Base-by-base conservation (phyloP, 2,888 invertebrate species). In the Dynastes grantii region DNA sequence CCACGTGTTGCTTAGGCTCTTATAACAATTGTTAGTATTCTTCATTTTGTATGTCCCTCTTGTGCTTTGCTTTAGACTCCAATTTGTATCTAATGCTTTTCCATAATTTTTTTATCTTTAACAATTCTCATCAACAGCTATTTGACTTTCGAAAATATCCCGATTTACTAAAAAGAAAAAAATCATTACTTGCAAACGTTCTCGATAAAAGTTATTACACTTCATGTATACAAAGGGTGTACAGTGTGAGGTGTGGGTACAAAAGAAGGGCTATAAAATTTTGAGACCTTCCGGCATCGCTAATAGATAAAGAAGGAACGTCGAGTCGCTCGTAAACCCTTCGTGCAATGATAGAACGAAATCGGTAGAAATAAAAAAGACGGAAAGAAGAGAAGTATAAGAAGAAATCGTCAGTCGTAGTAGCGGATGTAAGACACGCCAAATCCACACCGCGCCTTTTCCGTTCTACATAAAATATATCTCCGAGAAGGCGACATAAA, bases 401-500 rank as follows among this genome's bases (percentile, higher is more conserved):
- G 45, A 11, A 8, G 45, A 45, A 45, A 45, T 11, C 45, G 45
- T 45, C 45, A 0, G 45, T 45, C 45, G 45, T 45, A 45, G 45
- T 8, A 2, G 45, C 32, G 32, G 32, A 37, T 22, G 73, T 61
- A 75, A 75, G 45, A 75, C 55, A 61, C 22, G 58, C 40, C 58
- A 45, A 61, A 75, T 40, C 73, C 73, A 40, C 49, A 11, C 22
- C 68, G 68, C 68, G 51, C 61, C 55, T 22, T 58, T 27, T 75
- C 45, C 61, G 45, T 63, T 40, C 73, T 78, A 78, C 73, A 78
- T 78, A 78, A 78, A 73, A 73, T 78, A 75, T 73, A 78, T 78
- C 78, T 73, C 55, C 55, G 65, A 64, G 78, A 75, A 73, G 63
- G 55, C 78, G 65, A 65, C 73, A 78, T 78, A 78, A 78, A 78